These are phyloP conservation scores for Drosophila pseudotakahashii DNA, from an alignment of 2,888 invertebrate genomes.

Conservation along the genomic window DNA sequence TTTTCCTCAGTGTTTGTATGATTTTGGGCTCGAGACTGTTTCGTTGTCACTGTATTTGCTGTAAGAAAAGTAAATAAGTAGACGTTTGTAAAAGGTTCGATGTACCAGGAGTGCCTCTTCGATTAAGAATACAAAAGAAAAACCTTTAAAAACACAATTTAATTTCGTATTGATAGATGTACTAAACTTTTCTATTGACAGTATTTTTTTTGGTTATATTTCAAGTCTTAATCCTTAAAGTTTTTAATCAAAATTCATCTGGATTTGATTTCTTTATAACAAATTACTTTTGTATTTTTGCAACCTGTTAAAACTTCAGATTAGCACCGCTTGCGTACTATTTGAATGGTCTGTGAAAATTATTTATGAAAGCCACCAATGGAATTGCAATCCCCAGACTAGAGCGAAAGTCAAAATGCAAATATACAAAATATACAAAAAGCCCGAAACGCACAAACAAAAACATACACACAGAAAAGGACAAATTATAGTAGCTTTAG, in stretches of 20 bases:
- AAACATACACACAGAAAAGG: conserved; percentile 22
- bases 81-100: conserved; percentile 34
- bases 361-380: conserved; percentile 33
- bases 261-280: neutral
- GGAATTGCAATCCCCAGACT: conserved; percentile 20
- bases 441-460: conserved; percentile 10
- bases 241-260: neutral
- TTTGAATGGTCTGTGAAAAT: conserved; percentile 30
- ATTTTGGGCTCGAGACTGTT: neutral
- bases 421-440: conserved; percentile 35
- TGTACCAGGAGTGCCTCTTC: neutral
- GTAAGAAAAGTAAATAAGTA: conserved; percentile 50
- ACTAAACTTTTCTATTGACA: too few relatives aligned
- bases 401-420: conserved; percentile 44
- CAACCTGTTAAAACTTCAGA: neutral
- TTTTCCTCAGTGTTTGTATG: neutral
- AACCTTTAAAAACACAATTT: neutral
- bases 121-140: neutral
- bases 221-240: neutral
- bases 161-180: neutral
- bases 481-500: conserved; percentile 65
- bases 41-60: neutral
- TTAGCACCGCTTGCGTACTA: neutral
- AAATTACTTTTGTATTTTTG: neutral
- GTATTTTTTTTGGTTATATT: too few relatives aligned